Conservation (phyloP, 1,140 invertebrate genomes). For the Amyelois transitella region DNA sequence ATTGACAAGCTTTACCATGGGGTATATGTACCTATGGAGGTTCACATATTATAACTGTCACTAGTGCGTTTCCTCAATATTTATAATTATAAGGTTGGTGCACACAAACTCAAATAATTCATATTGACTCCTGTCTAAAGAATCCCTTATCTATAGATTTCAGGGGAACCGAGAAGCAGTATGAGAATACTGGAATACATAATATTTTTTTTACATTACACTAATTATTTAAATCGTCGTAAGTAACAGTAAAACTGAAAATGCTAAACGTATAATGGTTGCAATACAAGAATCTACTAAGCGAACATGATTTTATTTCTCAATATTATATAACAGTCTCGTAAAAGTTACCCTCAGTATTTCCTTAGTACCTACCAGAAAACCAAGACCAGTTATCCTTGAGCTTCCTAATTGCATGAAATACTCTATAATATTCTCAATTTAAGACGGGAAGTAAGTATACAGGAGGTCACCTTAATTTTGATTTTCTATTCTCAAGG, state of each 20-base stretch:
- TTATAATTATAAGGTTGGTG: no score
- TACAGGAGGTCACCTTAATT: conserved; percentile 36
- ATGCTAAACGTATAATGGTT: not conserved
- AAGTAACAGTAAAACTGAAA: not conserved
- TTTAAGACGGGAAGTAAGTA: conserved; percentile 1
- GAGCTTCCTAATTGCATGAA: conserved; percentile 20
- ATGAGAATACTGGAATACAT: no score
- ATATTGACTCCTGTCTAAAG: no score
- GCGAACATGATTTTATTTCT: conserved; percentile 43
- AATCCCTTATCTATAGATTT: no score
- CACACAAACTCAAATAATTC: no score
- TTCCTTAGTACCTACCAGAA: conserved; percentile 49
- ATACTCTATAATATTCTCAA: conserved; percentile 2
- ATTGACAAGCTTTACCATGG: no score
- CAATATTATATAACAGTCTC: conserved; percentile 48
- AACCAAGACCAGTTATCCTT: conserved; percentile 18
- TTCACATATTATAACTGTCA: no score
- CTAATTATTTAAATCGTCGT: no score
- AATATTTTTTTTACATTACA: no score
- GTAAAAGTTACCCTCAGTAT: conserved; percentile 58
- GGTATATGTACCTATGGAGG: no score
- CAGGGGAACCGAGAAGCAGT: no score
- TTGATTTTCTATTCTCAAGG: conserved; percentile 41
- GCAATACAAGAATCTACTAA: not conserved
- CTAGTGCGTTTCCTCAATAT: no score